A percentile compares a stretch with the other conserved stretches of the same genome.
Conservation (phyloP, 2,888 invertebrate genomes). For the Mythimna impura region DNA sequence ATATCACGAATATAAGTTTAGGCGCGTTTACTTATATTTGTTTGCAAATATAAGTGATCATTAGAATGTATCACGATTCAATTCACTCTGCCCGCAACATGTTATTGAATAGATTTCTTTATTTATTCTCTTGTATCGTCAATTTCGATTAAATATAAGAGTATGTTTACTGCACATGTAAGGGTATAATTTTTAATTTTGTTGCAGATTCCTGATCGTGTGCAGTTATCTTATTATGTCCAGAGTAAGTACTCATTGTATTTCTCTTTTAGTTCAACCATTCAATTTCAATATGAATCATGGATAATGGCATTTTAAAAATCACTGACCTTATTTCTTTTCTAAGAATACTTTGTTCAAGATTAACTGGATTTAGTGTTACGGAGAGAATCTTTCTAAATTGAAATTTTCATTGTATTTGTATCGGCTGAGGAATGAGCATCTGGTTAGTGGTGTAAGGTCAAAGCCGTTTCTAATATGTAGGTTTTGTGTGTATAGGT, state of each 20-base stretch:
- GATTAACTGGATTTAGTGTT: slow-evolving; percentile 53
- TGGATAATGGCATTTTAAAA: slow-evolving; percentile 46
- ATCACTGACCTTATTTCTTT: slow-evolving; percentile 45
- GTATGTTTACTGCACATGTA: slow-evolving; percentile 16
- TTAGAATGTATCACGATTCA: slow-evolving; percentile 80
- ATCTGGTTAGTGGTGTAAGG: slow-evolving; percentile 18
- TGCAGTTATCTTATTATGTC: slow-evolving; percentile 78
- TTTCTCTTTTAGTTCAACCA: slow-evolving; percentile 33
- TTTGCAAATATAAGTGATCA: slow-evolving; percentile 72
- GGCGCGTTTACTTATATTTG: slow-evolving; percentile 76
- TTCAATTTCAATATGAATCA: slow-evolving; percentile 41
- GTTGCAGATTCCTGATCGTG: slow-evolving; percentile 81
- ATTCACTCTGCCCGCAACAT: slow-evolving; percentile 70
- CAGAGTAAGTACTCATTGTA: slow-evolving; percentile 71
- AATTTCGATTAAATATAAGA: slow-evolving; percentile 24
- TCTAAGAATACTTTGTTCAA: slow-evolving; percentile 42
- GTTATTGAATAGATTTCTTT: slow-evolving; percentile 70
- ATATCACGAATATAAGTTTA: slow-evolving; percentile 75
- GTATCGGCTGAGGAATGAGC: slow-evolving; percentile 24
- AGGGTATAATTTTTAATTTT: slow-evolving; percentile 63
- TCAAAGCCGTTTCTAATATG: slow-evolving; percentile 21
- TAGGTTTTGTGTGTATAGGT: slow-evolving; percentile 10
- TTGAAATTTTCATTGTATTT: slow-evolving; percentile 38
- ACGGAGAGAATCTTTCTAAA: slow-evolving; percentile 37
- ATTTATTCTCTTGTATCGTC: slow-evolving; percentile 56